phyloP scores from a whole-genome alignment of 1,140 invertebrate species.

The Drusus annulatus region DNA sequence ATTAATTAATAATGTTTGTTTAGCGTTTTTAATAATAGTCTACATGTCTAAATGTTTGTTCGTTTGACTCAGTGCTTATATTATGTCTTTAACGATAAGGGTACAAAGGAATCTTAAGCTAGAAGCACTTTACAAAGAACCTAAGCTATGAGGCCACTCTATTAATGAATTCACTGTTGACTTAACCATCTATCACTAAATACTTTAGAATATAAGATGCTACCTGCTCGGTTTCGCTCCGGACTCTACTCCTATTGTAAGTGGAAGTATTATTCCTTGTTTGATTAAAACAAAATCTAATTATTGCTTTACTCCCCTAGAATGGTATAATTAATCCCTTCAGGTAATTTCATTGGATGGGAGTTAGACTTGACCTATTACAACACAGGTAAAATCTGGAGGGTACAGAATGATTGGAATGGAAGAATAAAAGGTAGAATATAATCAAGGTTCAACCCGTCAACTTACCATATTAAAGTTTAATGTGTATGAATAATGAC shows the following conservation, averaged over 20 bases:
- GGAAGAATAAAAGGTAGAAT: too few species aligned
- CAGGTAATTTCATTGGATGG: too few species aligned
- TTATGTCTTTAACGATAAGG: conserved; percentile 27
- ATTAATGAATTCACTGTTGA: conserved; percentile 12
- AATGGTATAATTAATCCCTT: not conserved
- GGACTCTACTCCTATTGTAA: not conserved
- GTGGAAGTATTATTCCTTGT: conserved; percentile 3
- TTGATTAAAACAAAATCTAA: not conserved
- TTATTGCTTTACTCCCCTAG: not conserved
- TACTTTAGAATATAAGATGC: conserved; percentile 29
- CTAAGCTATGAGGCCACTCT: conserved; percentile 39
- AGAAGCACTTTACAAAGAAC: conserved; percentile 17
- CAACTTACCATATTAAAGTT: too few species aligned
- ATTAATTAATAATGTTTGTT: too few species aligned
- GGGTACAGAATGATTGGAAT: too few species aligned
- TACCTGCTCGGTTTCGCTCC: not conserved
- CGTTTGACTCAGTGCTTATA: conserved; percentile 33
- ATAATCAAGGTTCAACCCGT: too few species aligned
- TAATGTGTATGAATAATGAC: too few species aligned
- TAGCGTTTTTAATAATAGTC: not conserved
- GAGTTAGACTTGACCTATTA: too few species aligned
- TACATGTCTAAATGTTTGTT: conserved; percentile 9
- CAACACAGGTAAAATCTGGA: too few species aligned
- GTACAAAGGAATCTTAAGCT: conserved; percentile 32
- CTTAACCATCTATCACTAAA: conserved; percentile 22